Evolutionary conservation across 2,113 vertebrate species (phyloP).

Genomic region (Alexandromys fortis): DNA sequence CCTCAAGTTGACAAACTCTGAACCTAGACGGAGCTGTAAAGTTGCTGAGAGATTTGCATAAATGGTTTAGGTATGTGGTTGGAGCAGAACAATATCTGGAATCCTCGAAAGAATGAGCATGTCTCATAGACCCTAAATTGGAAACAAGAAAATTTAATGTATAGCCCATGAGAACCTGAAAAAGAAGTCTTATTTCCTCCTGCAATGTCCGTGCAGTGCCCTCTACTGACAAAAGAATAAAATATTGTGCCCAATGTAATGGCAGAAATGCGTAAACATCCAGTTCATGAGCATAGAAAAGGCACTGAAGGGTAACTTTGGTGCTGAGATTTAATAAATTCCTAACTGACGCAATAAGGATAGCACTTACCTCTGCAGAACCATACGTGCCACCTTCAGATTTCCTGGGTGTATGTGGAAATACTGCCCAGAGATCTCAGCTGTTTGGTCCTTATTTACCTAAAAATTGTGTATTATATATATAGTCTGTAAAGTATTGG

Average conservation of each 20-base stretch:
- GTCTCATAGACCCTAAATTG: background rate
- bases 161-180: background rate
- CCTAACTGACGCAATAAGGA: background rate
- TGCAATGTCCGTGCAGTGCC: slow-evolving; percentile 21
- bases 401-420: background rate
- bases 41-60: background rate
- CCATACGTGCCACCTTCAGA: slow-evolving; percentile 15
- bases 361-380: slow-evolving; percentile 41
- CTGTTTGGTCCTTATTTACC: slow-evolving; percentile 1
- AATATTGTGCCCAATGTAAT: slow-evolving; percentile 24
- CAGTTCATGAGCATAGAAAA: background rate
- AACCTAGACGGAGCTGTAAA: background rate
- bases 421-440: background rate
- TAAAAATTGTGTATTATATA: background rate
- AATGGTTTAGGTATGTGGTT: background rate
- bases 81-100: background rate
- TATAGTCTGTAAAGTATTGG: slow-evolving; percentile 28
- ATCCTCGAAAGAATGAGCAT: background rate
- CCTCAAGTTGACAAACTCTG: background rate
- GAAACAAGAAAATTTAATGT: slow-evolving; percentile 12
- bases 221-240: slow-evolving; percentile 59
- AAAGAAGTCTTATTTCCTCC: slow-evolving; percentile 10
- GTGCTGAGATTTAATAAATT: background rate
- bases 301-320: slow-evolving; percentile 33
- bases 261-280: background rate